Percentiles rank a stretch among this genome's conserved stretches.
Conservation (phyloP, 2,797 vertebrate species). For the Selene dorsalis region DNA sequence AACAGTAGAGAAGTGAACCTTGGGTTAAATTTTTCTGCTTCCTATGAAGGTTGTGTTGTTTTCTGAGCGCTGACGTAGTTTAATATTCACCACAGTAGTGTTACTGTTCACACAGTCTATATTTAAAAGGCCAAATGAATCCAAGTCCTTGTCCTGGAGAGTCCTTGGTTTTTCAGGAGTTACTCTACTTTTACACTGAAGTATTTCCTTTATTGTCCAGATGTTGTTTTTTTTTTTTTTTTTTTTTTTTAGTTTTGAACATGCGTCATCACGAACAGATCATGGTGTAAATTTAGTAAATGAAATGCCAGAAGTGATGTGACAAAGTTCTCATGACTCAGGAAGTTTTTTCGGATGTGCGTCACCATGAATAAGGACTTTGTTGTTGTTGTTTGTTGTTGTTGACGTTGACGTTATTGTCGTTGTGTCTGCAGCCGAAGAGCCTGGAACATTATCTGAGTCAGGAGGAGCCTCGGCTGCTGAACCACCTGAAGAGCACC, state of each 20-base stretch:
- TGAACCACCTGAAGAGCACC: constrained; percentile 88
- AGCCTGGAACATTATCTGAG: constrained; percentile 95
- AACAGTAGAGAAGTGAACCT: background rate
- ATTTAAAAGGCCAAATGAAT: background rate
- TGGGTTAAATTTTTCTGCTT: background rate
- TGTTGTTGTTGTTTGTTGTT: background rate
- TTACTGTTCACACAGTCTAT: background rate
- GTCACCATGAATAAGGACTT: background rate
- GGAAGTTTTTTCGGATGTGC: background rate
- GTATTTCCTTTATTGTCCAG: background rate
- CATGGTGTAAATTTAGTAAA: constrained; percentile 3
- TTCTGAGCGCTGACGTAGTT: background rate
- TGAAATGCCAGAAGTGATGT: background rate
- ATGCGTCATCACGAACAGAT: background rate
- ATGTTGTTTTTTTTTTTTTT: background rate
- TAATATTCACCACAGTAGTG: background rate
- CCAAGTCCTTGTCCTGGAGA: background rate
- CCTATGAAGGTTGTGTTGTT: background rate
- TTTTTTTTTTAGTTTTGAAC: background rate
- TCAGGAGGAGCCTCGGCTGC: constrained; percentile 91
- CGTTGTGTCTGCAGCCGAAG: constrained; percentile 86
- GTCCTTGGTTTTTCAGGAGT: background rate
- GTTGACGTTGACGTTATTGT: too few species aligned
- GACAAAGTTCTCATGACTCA: background rate
- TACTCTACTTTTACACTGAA: background rate